These are phyloP conservation scores for Drosophila parabipectinata DNA, from an alignment of 1,140 invertebrate species.

Conservation along the genomic window DNA sequence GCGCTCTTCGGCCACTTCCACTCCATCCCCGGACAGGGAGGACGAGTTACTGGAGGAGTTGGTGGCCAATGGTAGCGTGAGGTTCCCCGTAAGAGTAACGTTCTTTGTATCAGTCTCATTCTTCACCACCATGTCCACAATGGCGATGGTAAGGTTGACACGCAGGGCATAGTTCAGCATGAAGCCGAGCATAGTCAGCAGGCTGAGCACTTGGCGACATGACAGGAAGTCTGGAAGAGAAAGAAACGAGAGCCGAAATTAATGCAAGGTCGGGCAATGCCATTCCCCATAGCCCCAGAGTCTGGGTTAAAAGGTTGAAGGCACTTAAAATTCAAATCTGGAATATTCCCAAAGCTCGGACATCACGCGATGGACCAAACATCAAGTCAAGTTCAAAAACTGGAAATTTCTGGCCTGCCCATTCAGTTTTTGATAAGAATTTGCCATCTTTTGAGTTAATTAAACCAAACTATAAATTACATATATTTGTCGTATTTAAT, in stretches of 20 bases:
- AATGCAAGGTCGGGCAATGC: conserved; percentile 16
- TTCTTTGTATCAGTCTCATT: conserved; percentile 80
- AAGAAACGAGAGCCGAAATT: conserved; percentile 16
- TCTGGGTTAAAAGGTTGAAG: conserved; percentile 26
- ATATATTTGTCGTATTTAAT: too few species aligned
- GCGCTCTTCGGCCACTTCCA: conserved; percentile 74
- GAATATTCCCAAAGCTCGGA: conserved; percentile 28
- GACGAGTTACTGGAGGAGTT: conserved; percentile 5
- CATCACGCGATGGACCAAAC: not conserved
- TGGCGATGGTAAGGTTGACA: conserved; percentile 94
- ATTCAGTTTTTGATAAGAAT: conserved; percentile 30
- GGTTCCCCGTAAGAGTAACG: conserved; percentile 70
- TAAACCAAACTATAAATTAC: too few species aligned
- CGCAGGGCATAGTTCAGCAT: conserved; percentile 95
- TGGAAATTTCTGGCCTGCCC: not conserved
- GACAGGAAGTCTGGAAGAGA: conserved; percentile 88
- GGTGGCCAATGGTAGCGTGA: conserved; percentile 40
- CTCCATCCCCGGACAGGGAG: conserved; percentile 15
- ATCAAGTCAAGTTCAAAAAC: not conserved
- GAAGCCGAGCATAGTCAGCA: conserved; percentile 93
- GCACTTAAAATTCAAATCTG: conserved; percentile 37
- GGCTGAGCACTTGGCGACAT: conserved; percentile 91
- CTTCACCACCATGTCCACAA: conserved; percentile 91
- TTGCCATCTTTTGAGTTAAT: too few species aligned
- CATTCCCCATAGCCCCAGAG: not conserved